phyloP scores from a whole-genome alignment of 2,797 vertebrate species.

The Sebastes itinus region DNA sequence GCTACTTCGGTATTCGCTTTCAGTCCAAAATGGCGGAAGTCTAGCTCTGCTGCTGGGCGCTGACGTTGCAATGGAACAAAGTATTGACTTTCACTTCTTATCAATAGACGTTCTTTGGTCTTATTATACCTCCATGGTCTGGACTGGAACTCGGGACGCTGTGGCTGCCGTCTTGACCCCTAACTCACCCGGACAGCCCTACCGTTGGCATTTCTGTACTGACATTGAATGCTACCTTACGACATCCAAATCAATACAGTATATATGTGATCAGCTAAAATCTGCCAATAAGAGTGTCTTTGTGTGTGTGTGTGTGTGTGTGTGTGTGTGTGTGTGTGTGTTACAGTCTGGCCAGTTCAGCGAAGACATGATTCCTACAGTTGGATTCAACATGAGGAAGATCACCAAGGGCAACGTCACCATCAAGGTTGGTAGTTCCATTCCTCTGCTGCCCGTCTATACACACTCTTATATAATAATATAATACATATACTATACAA shows the following conservation, averaged over 20 bases:
- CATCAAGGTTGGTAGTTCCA: constrained; percentile 88
- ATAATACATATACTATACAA: too few species aligned
- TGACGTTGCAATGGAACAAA: too few species aligned
- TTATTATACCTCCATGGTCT: not conserved
- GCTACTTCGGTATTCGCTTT: too few species aligned
- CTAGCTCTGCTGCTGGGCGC: too few species aligned
- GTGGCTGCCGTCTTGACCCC: not conserved
- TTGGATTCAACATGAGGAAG: constrained; percentile 99
- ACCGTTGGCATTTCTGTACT: not conserved
- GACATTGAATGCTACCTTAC: not conserved
- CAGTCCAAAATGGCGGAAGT: too few species aligned
- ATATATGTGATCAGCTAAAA: not conserved
- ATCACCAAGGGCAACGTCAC: constrained; percentile 98
- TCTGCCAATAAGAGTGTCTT: not conserved
- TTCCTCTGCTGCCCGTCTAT: not conserved
- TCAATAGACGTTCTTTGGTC: too few species aligned
- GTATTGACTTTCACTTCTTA: too few species aligned
- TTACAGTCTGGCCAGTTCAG: constrained; percentile 96
- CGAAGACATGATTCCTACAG: constrained; percentile 99
- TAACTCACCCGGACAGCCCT: not conserved
- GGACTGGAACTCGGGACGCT: not conserved
- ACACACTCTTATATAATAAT: not conserved
- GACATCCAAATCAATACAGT: not conserved
- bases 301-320: constrained; percentile 2
- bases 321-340: constrained; percentile 21